Evolutionary conservation across 2,888 invertebrate genomes (phyloP).

Genomic region (Seira musarum): DNA sequence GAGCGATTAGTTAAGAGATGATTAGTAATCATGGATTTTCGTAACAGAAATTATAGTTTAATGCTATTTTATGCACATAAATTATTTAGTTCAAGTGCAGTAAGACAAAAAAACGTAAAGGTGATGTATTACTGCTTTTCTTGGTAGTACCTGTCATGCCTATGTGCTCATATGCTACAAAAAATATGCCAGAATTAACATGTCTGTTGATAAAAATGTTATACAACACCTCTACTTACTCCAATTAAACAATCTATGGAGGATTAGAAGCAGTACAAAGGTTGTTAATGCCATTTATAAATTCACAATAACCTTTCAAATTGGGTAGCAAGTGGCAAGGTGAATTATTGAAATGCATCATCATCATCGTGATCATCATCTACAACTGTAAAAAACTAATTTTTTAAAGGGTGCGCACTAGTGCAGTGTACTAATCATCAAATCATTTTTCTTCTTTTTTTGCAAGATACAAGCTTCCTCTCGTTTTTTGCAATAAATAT

Average conservation of each 20-base stretch:
- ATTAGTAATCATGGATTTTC: constrained; percentile 53
- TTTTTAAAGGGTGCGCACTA: neutral
- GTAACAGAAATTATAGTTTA: constrained; percentile 24
- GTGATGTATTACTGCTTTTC: neutral
- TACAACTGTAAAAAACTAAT: too few species aligned
- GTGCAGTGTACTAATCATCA: neutral
- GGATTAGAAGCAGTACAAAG: too few species aligned
- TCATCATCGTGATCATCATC: too few species aligned
- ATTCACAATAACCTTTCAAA: too few species aligned
- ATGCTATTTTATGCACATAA: constrained; percentile 49
- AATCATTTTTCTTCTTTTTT: neutral
- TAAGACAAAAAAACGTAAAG: constrained; percentile 4
- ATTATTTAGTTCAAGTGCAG: constrained; percentile 58
- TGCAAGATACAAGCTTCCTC: neutral
- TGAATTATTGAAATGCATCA: too few species aligned
- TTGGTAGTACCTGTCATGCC: constrained; percentile 6
- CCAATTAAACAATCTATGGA: too few species aligned
- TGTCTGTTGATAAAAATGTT: too few species aligned
- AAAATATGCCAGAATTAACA: too few species aligned
- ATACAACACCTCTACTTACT: too few species aligned
- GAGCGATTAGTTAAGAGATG: constrained; percentile 38
- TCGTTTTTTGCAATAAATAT: neutral
- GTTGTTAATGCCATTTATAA: too few species aligned
- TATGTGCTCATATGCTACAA: neutral
- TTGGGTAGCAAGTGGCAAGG: too few species aligned